Percentiles rank a stretch among this genome's conserved stretches.
phyloP scores from a whole-genome alignment of 2,113 vertebrate genomes.

The Chaenocephalus aceratus region DNA sequence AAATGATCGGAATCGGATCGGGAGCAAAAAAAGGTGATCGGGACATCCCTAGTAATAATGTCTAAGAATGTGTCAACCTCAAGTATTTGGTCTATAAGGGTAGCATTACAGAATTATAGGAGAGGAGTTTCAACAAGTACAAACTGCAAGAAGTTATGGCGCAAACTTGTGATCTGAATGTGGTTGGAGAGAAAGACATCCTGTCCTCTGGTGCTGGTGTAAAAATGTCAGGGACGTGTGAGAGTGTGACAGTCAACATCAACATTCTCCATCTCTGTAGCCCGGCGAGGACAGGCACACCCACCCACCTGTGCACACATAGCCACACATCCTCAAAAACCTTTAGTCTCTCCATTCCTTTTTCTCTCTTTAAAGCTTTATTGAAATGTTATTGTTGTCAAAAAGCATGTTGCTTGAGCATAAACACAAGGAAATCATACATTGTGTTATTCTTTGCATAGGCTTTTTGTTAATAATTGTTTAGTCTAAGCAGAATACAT shows the following conservation, averaged over 20 bases:
- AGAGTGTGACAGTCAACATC: conserved; percentile 84
- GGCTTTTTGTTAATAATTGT: too few species aligned
- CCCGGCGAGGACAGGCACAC: conserved; percentile 56
- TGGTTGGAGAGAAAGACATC: conserved; percentile 55
- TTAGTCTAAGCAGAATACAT: too few species aligned
- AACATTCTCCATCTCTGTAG: conserved; percentile 79
- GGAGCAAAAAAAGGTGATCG: too few species aligned
- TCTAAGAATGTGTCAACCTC: neutral
- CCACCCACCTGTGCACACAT: conserved; percentile 64
- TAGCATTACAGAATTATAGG: neutral
- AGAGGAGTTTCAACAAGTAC: neutral
- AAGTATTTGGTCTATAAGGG: conserved; percentile 17
- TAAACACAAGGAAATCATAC: neutral
- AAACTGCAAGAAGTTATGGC: neutral
- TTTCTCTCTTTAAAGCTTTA: neutral
- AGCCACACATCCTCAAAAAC: conserved; percentile 11
- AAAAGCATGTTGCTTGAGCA: neutral
- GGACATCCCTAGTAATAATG: neutral
- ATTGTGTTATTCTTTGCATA: too few species aligned
- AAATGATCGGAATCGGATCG: too few species aligned
- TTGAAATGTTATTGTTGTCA: neutral
- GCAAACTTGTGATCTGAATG: conserved; percentile 34
- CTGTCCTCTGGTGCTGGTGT: conserved; percentile 71
- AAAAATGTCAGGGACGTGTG: conserved; percentile 77
- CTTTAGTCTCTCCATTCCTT: neutral